phyloP scores from a whole-genome alignment of 2,888 invertebrate genomes.

The Fabriciana adippe region DNA sequence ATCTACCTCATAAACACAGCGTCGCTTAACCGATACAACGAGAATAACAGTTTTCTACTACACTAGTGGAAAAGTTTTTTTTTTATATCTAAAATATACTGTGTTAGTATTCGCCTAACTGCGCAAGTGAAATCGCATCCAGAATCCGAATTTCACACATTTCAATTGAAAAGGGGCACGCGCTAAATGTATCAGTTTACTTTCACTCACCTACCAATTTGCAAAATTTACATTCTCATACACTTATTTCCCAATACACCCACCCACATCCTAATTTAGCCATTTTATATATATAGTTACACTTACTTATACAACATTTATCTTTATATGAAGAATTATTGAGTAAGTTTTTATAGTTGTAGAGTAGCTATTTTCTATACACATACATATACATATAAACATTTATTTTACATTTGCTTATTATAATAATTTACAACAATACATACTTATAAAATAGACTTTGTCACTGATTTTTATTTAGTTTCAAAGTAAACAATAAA shows the following conservation, averaged over 20 bases:
- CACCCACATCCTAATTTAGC: background rate
- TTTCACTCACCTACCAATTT: slow-evolving; percentile 62
- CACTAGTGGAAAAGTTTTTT: slow-evolving; percentile 53
- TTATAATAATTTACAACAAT: too few relatives aligned
- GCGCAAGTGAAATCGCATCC: slow-evolving; percentile 58
- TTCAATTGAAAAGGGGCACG: slow-evolving; percentile 55
- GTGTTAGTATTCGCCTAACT: slow-evolving; percentile 38
- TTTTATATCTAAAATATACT: slow-evolving; percentile 26
- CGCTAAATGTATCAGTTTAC: slow-evolving; percentile 60
- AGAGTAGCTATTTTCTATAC: background rate
- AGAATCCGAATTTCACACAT: slow-evolving; percentile 61
- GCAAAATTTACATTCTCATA: slow-evolving; percentile 46
- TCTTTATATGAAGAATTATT: slow-evolving; percentile 5
- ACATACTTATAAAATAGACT: too few relatives aligned
- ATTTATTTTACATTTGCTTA: too few relatives aligned
- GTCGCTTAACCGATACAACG: slow-evolving; percentile 50
- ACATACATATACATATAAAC: background rate
- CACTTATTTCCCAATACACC: slow-evolving; percentile 47
- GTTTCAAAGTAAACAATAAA: too few relatives aligned
- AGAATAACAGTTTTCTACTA: slow-evolving; percentile 50
- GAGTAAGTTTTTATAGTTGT: background rate
- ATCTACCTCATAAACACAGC: slow-evolving; percentile 52
- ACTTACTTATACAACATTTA: background rate
- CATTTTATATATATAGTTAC: too few relatives aligned
- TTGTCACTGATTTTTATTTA: too few relatives aligned